Percentiles rank a stretch among this genome's conserved stretches.
These are phyloP conservation scores for Conus betulinus DNA, from an alignment of 1,140 invertebrate genomes.

Conservation along the genomic window DNA sequence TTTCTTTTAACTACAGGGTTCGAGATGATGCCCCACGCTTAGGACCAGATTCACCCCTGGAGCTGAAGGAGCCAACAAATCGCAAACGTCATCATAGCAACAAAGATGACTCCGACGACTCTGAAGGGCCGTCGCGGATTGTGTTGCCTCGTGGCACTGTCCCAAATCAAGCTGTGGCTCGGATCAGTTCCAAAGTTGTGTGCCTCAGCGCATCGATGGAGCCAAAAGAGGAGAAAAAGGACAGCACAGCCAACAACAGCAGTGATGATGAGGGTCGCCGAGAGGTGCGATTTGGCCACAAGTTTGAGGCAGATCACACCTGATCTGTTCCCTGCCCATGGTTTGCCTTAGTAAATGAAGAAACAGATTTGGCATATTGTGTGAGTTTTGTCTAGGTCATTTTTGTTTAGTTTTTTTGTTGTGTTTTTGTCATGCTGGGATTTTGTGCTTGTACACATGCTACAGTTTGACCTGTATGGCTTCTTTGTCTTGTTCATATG, in stretches of 20 bases:
- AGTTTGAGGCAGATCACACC: slow-evolving; percentile 21
- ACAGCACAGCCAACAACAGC: neutral
- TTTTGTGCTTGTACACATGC: too few species aligned
- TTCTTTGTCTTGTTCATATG: too few species aligned
- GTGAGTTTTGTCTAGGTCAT: neutral
- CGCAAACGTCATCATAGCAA: slow-evolving; percentile 45
- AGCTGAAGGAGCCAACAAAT: slow-evolving; percentile 25
- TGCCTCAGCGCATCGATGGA: slow-evolving; percentile 16
- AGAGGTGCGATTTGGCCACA: slow-evolving; percentile 23
- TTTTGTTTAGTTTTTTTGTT: too few species aligned
- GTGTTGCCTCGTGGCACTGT: slow-evolving; percentile 36
- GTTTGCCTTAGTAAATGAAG: neutral
- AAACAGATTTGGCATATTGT: neutral
- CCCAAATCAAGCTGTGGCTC: slow-evolving; percentile 30
- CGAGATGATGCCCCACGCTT: slow-evolving; percentile 66
- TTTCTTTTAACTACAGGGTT: slow-evolving; percentile 47
- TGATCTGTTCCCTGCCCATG: neutral
- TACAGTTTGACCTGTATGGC: too few species aligned
- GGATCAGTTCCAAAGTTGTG: slow-evolving; percentile 45
- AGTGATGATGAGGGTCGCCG: slow-evolving; percentile 11
- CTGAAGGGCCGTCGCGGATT: slow-evolving; percentile 37
- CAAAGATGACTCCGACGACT: slow-evolving; percentile 35
- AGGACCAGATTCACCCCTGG: slow-evolving; percentile 33
- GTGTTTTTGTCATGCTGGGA: too few species aligned
- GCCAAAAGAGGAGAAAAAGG: neutral